Percentiles rank a stretch among this genome's conserved stretches.
Evolutionary conservation across 2,888 invertebrate species (phyloP).

Genomic region (Leucophenga montana): DNA sequence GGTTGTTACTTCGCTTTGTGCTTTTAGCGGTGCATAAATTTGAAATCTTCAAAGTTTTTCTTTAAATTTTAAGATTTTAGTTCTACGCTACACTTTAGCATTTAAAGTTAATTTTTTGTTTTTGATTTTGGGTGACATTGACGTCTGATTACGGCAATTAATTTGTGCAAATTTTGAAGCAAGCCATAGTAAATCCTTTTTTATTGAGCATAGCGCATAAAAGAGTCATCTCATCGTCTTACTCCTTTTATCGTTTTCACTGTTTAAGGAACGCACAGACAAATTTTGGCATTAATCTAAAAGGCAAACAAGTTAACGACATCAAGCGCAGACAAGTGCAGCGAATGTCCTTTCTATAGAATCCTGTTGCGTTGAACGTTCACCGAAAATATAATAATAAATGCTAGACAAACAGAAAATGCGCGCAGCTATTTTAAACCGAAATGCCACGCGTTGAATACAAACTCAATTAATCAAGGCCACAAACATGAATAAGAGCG

Average conservation of each 20-base stretch:
- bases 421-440: conserved; percentile 3
- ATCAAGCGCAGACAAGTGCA: not conserved
- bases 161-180: too few relatives aligned
- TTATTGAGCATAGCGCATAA: not conserved
- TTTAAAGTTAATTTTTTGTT: too few relatives aligned
- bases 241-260: too few relatives aligned
- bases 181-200: conserved; percentile 4
- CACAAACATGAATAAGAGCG: conserved; percentile 48
- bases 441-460: conserved; percentile 19
- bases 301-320: conserved; percentile 54
- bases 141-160: too few relatives aligned
- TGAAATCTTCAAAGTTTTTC: too few relatives aligned
- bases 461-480: conserved; percentile 65
- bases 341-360: not conserved
- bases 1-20: too few relatives aligned
- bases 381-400: not conserved
- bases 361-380: too few relatives aligned
- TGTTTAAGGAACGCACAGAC: too few relatives aligned
- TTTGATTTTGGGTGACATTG: too few relatives aligned
- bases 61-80: too few relatives aligned
- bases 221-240: not conserved
- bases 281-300: conserved; percentile 66
- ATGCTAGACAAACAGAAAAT: not conserved
- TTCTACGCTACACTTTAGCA: too few relatives aligned
- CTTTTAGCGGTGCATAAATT: too few relatives aligned